A percentile compares a stretch with the other conserved stretches of the same genome.
These are phyloP conservation scores for Eupithecia subfuscata DNA, from an alignment of 2,888 invertebrate species.

Conservation along the genomic window DNA sequence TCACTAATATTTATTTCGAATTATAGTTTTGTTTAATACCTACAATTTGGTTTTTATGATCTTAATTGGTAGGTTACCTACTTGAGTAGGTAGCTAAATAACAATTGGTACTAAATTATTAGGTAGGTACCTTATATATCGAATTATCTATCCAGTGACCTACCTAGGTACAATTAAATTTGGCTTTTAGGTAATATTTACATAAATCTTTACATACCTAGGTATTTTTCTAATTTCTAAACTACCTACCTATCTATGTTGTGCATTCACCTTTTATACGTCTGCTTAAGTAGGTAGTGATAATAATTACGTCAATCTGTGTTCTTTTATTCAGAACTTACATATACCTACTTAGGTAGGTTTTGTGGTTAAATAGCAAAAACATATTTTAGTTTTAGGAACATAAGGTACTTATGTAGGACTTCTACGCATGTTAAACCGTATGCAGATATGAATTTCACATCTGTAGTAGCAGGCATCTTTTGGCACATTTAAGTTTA, in stretches of 20 bases:
- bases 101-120: background rate
- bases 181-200: background rate
- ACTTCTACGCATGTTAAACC: background rate
- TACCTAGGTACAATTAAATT: background rate
- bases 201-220: slow-evolving; percentile 8
- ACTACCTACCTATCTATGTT: slow-evolving; percentile 7
- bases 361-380: background rate
- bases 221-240: slow-evolving; percentile 6
- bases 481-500: background rate
- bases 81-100: background rate
- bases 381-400: background rate
- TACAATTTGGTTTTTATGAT: background rate
- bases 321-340: background rate
- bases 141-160: background rate
- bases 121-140: slow-evolving; percentile 1
- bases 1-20: slow-evolving; percentile 19
- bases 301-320: background rate
- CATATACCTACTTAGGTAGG: background rate
- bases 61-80: background rate
- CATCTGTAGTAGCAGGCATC: background rate
- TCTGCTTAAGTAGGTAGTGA: slow-evolving; percentile 6
- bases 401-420: background rate
- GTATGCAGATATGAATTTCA: background rate
- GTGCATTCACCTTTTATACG: slow-evolving; percentile 5
- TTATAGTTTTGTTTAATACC: background rate